phyloP scores from a whole-genome alignment of 2,113 vertebrate species.

The Aspidoscelis tigris region DNA sequence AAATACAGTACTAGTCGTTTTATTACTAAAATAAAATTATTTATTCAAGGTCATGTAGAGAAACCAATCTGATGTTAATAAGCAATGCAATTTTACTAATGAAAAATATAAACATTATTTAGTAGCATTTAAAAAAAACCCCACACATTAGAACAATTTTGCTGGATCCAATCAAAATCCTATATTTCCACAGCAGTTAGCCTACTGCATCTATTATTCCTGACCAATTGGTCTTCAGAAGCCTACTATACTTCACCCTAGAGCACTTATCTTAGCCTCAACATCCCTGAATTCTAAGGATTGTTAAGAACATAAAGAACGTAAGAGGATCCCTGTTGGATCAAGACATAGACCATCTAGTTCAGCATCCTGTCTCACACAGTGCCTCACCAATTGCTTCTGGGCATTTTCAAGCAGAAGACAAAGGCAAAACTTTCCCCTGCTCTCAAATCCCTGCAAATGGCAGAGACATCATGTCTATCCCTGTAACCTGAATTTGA shows the following conservation, averaged over 20 bases:
- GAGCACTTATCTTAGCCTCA: background rate
- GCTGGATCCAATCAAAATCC: background rate
- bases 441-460: too few relatives aligned
- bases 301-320: too few relatives aligned
- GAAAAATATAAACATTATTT: conserved; percentile 24
- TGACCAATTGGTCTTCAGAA: background rate
- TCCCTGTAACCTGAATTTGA: too few relatives aligned
- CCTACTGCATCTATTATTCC: background rate
- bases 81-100: background rate
- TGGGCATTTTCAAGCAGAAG: too few relatives aligned
- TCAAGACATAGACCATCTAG: too few relatives aligned
- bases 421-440: too few relatives aligned
- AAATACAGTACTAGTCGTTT: conserved; percentile 21
- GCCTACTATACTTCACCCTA: background rate
- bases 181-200: background rate
- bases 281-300: too few relatives aligned
- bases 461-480: too few relatives aligned
- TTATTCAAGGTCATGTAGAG: rapidly evolving
- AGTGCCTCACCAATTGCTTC: too few relatives aligned
- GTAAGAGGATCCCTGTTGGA: too few relatives aligned
- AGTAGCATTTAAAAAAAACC: background rate
- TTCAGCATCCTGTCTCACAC: too few relatives aligned
- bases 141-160: background rate
- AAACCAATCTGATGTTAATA: background rate
- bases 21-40: conserved; percentile 20